Percentiles rank a stretch among this genome's conserved stretches.
These are phyloP conservation scores for Microctonus brassicae DNA, from an alignment of 2,888 invertebrate species.

Conservation along the genomic window DNA sequence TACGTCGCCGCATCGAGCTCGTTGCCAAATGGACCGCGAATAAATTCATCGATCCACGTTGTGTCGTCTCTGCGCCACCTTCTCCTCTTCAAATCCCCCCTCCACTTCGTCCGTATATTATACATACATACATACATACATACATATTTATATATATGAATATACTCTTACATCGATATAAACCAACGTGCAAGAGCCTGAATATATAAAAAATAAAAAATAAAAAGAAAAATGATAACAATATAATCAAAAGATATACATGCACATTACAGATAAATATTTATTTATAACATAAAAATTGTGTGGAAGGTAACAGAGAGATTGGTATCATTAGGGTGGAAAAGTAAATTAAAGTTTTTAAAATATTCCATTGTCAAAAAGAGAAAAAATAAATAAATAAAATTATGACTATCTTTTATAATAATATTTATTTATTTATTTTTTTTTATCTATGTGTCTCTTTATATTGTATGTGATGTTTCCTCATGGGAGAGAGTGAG, in stretches of 20 bases:
- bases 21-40: constrained; percentile 40
- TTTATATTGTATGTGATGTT: neutral
- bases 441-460: neutral
- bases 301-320: neutral
- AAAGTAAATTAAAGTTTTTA: constrained; percentile 33
- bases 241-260: neutral
- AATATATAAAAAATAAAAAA: no score
- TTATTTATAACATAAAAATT: no score
- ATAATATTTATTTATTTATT: constrained; percentile 1
- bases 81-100: neutral
- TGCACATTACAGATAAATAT: no score
- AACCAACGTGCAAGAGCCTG: neutral
- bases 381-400: constrained; percentile 2
- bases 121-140: neutral
- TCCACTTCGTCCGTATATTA: no score
- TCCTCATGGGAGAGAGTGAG: neutral
- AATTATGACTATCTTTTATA: constrained; percentile 24
- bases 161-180: neutral
- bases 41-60: constrained; percentile 37
- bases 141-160: no score
- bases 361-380: neutral
- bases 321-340: constrained; percentile 7
- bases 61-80: constrained; percentile 9
- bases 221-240: neutral
- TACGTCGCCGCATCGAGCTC: constrained; percentile 29